phyloP scores from a whole-genome alignment of 2,797 vertebrate genomes.

The Antennarius maculatus region DNA sequence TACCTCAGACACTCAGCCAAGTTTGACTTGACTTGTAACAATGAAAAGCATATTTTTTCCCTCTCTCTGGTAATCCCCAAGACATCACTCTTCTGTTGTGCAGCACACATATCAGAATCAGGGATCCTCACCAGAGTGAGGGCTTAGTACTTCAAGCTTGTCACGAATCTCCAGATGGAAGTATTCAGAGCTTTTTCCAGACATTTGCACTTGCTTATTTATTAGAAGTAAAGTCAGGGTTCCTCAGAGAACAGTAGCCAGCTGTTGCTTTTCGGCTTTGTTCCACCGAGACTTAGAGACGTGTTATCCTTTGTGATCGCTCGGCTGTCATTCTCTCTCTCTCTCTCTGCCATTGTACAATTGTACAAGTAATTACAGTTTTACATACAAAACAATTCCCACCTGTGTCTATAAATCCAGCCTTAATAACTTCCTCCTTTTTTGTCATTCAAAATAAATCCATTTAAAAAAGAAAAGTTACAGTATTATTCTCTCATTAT shows the following conservation, averaged over 20 bases:
- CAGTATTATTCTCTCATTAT: too few species aligned
- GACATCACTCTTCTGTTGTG: constrained; percentile 62
- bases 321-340: constrained; percentile 60
- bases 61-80: constrained; percentile 60
- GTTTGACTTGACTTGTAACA: constrained; percentile 40
- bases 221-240: constrained; percentile 73
- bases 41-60: constrained; percentile 33
- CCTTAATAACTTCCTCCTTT: background rate
- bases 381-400: constrained; percentile 7
- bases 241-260: constrained; percentile 79
- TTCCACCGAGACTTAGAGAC: constrained; percentile 69
- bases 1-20: constrained; percentile 32
- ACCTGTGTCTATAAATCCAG: constrained; percentile 6
- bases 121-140: constrained; percentile 62
- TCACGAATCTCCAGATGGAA: constrained; percentile 81
- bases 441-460: constrained; percentile 14
- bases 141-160: constrained; percentile 75
- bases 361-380: constrained; percentile 44
- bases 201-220: constrained; percentile 78
- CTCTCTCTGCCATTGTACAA: constrained; percentile 8
- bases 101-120: constrained; percentile 66
- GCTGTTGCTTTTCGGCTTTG: constrained; percentile 78
- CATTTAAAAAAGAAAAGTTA: background rate
- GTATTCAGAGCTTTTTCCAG: constrained; percentile 62
- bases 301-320: constrained; percentile 67